Evolutionary conservation across 2,797 vertebrate species (phyloP).

Genomic region (Chelon labrosus): DNA sequence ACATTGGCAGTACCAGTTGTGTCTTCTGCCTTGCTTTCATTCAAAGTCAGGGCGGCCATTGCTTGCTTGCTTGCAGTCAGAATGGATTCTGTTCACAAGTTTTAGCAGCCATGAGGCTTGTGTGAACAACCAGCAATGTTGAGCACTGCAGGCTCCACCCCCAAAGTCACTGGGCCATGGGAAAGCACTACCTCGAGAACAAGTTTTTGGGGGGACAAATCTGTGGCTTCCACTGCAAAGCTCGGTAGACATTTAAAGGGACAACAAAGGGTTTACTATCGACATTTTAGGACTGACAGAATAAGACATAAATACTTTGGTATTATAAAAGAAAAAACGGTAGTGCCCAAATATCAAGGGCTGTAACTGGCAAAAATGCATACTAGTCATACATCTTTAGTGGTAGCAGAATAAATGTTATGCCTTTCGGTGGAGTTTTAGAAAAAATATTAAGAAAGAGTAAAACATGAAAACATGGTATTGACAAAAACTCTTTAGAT

Average conservation of each 20-base stretch:
- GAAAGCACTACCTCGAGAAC: background rate
- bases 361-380: background rate
- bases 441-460: background rate
- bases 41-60: slow-evolving; percentile 12
- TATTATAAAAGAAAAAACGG: background rate
- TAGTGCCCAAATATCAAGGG: background rate
- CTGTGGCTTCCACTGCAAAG: background rate
- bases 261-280: background rate
- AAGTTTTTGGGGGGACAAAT: slow-evolving; percentile 7
- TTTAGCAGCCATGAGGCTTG: slow-evolving; percentile 3
- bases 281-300: background rate
- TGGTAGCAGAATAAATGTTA: background rate
- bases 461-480: background rate
- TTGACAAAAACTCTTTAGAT: background rate
- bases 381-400: background rate
- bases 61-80: background rate
- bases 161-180: background rate
- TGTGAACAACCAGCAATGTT: slow-evolving; percentile 16
- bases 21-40: background rate
- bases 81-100: slow-evolving; percentile 21
- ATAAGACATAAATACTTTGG: background rate
- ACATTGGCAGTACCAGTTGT: background rate
- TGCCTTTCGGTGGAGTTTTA: background rate
- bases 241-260: background rate
- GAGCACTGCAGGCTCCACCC: slow-evolving; percentile 25